Evolutionary conservation across 2,113 vertebrate genomes (phyloP), one percentile per base, ranked within the genome.

Genomic region (Oophaga pumilio): DNA sequence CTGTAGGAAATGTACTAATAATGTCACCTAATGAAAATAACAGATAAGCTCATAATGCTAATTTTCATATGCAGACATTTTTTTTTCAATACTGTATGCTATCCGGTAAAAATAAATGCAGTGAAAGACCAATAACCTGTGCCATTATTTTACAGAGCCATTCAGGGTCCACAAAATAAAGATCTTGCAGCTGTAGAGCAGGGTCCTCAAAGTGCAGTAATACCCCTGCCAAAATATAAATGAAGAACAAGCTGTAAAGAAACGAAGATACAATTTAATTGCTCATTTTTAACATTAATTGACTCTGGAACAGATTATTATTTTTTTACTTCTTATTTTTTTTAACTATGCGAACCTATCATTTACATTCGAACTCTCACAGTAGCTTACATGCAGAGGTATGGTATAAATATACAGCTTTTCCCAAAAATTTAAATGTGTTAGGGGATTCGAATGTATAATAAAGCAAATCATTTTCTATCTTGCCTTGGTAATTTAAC

Each of bases 131-230:
- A 43, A 12, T 20, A 89, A 99, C 98, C 97, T 99, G 97, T 52
- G 96, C 96, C 93, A 99, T 96, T 92, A 97, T 93, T 94, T 96
- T 97, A 92, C 98, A 99, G 0, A 99, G 93, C 98, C 98, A 99
- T 91, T 97, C 97, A 0, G 97, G 98, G 90, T 98, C 93, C 73
- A 99, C 96, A 56, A 99, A 99, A 92, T 98, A 98, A 18, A 99
- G 94, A 43, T 98, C 96, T 77, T 94, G 94, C 0, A 99, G 94
- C 90, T 98, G 97, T 28, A 99, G 92, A 0, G 96, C 96, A n/a
- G 98, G 97, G 89, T 99, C 98, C 87, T 97, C 97, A 91, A 99
- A 99, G 92, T 99, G 97, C 90, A 99, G 94, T 12, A 99, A 92
- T 69, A 99, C 96, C 1, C 98, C 98, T 99, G 86, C 11, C 52